Evolutionary conservation across 2,113 vertebrate genomes (phyloP).

Genomic region (Cavia porcellus): DNA sequence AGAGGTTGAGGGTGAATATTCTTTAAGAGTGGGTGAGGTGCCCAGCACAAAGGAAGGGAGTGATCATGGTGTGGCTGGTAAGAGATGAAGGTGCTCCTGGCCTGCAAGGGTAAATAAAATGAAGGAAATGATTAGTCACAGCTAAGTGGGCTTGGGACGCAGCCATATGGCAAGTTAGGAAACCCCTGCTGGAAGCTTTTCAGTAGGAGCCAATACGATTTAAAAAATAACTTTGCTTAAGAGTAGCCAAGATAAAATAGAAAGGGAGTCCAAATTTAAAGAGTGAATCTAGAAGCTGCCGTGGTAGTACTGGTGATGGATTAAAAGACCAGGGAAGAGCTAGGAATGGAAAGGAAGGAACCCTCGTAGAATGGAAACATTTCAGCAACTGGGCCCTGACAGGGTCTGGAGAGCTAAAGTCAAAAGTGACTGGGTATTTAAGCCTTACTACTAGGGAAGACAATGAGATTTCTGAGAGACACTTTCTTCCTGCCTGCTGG

Average conservation of each 20-base stretch:
- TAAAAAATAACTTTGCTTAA: not conserved
- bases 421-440: not conserved
- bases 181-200: not conserved
- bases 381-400: not conserved
- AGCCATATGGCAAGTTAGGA: not conserved
- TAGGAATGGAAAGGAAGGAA: not conserved
- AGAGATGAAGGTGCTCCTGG: not conserved
- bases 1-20: not conserved
- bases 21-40: not conserved
- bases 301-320: fast-evolving
- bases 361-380: fast-evolving
- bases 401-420: not conserved
- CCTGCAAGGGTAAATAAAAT: not conserved
- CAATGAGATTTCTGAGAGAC: not conserved
- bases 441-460: not conserved
- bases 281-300: not conserved
- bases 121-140: not conserved
- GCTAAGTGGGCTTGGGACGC: not conserved
- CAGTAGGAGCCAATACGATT: not conserved
- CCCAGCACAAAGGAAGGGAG: not conserved
- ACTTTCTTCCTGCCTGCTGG: not conserved
- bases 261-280: not conserved
- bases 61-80: too few species aligned
- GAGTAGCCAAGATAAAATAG: not conserved
- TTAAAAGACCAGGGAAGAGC: not conserved